Percentiles rank a stretch among this genome's conserved stretches.
phyloP scores from a whole-genome alignment of 2,113 vertebrate genomes.

The Proteles cristata region DNA sequence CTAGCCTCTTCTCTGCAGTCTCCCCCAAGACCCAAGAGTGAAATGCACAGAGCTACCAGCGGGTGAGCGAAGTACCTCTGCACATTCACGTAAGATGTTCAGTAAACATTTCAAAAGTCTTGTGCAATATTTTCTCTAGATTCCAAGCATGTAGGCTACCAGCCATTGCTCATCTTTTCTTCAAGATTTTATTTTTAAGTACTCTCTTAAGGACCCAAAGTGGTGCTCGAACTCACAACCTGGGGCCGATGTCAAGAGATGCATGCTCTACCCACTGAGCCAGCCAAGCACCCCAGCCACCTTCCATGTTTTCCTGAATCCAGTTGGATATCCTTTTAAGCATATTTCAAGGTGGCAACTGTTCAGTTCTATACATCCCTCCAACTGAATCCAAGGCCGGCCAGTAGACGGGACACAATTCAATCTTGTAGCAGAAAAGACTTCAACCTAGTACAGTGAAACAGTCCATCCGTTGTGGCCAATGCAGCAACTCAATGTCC shows the following conservation, averaged over 20 bases:
- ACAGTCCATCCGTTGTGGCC: not conserved
- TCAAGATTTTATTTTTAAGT: not conserved
- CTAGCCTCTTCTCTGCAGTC: conserved; percentile 11
- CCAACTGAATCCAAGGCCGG: not conserved
- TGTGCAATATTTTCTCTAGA: not conserved
- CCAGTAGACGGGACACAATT: conserved; percentile 4
- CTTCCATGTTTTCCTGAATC: not conserved
- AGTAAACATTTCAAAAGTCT: conserved; percentile 29
- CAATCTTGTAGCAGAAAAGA: not conserved
- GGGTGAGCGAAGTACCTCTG: not conserved
- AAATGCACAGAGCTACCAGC: conserved; percentile 35
- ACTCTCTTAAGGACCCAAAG: not conserved
- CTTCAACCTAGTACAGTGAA: not conserved
- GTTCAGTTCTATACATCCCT: not conserved
- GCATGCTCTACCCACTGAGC: not conserved
- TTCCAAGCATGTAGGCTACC: not conserved
- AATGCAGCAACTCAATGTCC: not conserved
- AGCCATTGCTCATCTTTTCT: not conserved
- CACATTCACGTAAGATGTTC: not conserved
- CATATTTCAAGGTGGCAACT: conserved; percentile 25
- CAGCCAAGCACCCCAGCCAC: not conserved
- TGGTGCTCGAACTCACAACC: not conserved
- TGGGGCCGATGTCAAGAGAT: not conserved
- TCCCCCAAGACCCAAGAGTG: not conserved
- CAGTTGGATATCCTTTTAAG: not conserved